Evolutionary conservation across 2,888 invertebrate genomes (phyloP), one percentile per base, ranked within the genome.

Genomic region (Galerucella pusilla): DNA sequence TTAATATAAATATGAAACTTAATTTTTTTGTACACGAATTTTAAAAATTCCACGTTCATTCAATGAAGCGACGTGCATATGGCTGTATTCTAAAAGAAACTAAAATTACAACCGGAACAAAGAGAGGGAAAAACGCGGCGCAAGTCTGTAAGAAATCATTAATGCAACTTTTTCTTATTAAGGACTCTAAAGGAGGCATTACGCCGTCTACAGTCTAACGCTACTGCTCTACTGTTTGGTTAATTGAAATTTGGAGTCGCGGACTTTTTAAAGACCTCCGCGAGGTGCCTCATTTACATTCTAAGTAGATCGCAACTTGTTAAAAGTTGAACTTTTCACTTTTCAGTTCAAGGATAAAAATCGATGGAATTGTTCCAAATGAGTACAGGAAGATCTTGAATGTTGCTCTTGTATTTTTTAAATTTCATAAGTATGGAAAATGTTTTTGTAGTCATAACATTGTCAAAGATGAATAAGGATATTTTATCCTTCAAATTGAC

Each of bases 101-200:
- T 61, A 61, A 61, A 61, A 61, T 35, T 61, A 61, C 14, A 12
- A 35, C 35, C 35, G 35, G 35, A 61, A 61, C 28, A 61, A 61
- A 28, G 61, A 57, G 57, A 20, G 61, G 61, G 60, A 28, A 61
- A 61, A 61, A 61, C n/a, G 12, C 35, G 61, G 12, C 61, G 61
- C 61, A 61, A 61, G 35, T 61, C 61, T 14, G 61, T 61, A 63
- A 63, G n/a, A 59, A 72, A 72, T 71, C 71, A 87, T 87, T 87
- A 87, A 86, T 87, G 86, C 85, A 86, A 87, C 85, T 87, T 87
- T 87, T 87, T 87, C 85, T 87, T 86, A 86, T 86, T 84, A 86
- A 68, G 73, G 68, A 70, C 71, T 71, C 70, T 75, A 86, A 86
- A 85, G 85, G 86, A 86, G 76, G 71, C 73, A 76, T 76, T 76